phyloP scores from a whole-genome alignment of 2,888 invertebrate species.

The Sialis lutaria region DNA sequence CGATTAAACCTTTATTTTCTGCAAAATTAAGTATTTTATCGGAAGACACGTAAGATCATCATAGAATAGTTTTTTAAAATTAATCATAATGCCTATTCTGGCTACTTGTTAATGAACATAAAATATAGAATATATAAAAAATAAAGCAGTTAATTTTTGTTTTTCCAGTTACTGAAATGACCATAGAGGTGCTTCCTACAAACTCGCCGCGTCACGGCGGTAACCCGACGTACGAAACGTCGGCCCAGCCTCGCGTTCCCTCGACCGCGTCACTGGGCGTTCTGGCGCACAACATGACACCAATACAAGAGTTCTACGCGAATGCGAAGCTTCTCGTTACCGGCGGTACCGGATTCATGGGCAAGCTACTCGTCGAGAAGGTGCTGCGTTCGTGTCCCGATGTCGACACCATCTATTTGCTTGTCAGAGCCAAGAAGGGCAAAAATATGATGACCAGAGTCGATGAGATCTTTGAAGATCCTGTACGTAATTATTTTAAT shows the following conservation, averaged over 20 bases:
- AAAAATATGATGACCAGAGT: constrained; percentile 45
- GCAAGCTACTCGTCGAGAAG: constrained; percentile 39
- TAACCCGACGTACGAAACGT: not conserved
- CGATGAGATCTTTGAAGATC: constrained; percentile 48
- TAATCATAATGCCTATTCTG: too few relatives aligned
- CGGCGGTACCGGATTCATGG: constrained; percentile 35
- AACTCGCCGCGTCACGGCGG: not conserved
- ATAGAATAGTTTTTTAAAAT: too few relatives aligned
- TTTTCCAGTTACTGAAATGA: not conserved
- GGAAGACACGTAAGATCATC: too few relatives aligned
- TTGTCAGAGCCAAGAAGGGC: constrained; percentile 38
- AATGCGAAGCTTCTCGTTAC: constrained; percentile 22
- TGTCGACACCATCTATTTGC: constrained; percentile 32
- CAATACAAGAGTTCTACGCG: constrained; percentile 23
- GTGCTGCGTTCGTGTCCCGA: constrained; percentile 36
- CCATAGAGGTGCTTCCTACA: not conserved
- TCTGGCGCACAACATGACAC: constrained; percentile 9
- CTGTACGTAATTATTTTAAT: constrained; percentile 27
- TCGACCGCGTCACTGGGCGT: not conserved
- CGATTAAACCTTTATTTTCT: too few relatives aligned
- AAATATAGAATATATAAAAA: too few relatives aligned
- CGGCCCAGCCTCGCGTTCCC: not conserved
- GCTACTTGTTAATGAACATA: too few relatives aligned
- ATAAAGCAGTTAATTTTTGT: not conserved
- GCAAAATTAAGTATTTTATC: too few relatives aligned